These are phyloP conservation scores for Oxyteleia sp. DNA, from an alignment of 2,888 invertebrate genomes.

Conservation along the genomic window DNA sequence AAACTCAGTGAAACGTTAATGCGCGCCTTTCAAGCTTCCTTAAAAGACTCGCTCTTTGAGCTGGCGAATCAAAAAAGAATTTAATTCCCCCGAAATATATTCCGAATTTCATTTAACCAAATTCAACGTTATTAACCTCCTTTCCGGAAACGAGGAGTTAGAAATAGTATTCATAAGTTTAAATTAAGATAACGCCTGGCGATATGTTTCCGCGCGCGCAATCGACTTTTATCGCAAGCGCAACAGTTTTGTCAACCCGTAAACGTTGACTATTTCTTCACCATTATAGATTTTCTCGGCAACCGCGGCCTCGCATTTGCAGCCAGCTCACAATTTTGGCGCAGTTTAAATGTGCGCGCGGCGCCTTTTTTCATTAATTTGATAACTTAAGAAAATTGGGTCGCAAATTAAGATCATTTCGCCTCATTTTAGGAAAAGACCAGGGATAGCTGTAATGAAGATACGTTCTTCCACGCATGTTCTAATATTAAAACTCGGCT, in stretches of 20 bases:
- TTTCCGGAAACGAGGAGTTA: neutral
- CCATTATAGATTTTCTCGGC: neutral
- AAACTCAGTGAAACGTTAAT: too few species aligned
- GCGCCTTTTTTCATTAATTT: conserved; percentile 9
- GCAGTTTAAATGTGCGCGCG: neutral
- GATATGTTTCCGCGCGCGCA: conserved; percentile 20
- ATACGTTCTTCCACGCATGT: conserved; percentile 66
- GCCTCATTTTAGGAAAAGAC: conserved; percentile 30
- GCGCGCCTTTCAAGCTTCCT: too few species aligned
- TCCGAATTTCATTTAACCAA: conserved; percentile 17
- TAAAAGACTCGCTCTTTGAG: too few species aligned
- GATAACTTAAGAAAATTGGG: conserved; percentile 29
- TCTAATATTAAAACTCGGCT: conserved; percentile 62
- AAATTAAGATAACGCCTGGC: conserved; percentile 37
- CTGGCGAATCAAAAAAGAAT: too few species aligned
- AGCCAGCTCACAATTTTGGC: neutral
- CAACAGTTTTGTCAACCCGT: conserved; percentile 15
- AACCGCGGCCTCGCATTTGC: neutral
- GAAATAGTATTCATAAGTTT: conserved; percentile 24
- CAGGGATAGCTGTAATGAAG: conserved; percentile 33
- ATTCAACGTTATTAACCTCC: conserved; percentile 26
- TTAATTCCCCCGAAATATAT: conserved; percentile 28
- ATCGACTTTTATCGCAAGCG: conserved; percentile 31
- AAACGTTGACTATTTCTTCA: neutral
- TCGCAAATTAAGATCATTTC: conserved; percentile 55